Base-by-base conservation (phyloP, 2,113 vertebrate genomes). In the Callospermophilus lateralis region DNA sequence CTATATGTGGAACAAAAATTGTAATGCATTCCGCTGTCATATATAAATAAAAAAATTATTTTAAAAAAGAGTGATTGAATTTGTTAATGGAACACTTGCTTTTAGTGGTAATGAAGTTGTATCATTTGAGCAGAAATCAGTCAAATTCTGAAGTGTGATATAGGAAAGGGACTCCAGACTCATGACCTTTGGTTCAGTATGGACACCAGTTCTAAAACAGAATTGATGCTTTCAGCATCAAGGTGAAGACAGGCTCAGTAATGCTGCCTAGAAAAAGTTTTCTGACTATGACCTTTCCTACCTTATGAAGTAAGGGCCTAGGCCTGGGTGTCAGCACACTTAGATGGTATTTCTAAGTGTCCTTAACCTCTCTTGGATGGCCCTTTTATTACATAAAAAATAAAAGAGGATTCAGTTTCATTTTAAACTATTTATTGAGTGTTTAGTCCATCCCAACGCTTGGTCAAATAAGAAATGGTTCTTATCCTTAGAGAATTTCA, bases 81-180 rank as follows among this genome's bases (percentile, higher is more conserved):
- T 63, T 63, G 55, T 58, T 58, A 58, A 58, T 24, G 55, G 24
- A 63, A 53, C 51, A 53, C 15, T 16, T 53, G 51, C 13, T 63
- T 63, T 91, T 80, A 93, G 37, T 73, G 55, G 53, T 89, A 81
- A 78, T 90, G 86, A 89, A 90, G 24, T 67, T 20, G 70, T 55
- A 79, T 32, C 12, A n/a, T 79, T 92, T 24, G 3, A 94, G 68
- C 9, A 45, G 45, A 51, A 83, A 32, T 83, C 45, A 90, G 6
- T 83, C 68, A 92, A 45, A 24, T 84, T 65, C 30, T 84, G 45
- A 70, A 84, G 22, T 84, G 39, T 55, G 89, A 85, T 73, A 37
- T 83, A 88, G 89, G 39, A 51, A 77, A 73, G 48, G 13, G 19
- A 30, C 53, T 96, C 55, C 42, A 51, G 12, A 51, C 12, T 51